Base-by-base conservation (phyloP, 2,888 invertebrate genomes). In the Chloroclysta siterata region DNA sequence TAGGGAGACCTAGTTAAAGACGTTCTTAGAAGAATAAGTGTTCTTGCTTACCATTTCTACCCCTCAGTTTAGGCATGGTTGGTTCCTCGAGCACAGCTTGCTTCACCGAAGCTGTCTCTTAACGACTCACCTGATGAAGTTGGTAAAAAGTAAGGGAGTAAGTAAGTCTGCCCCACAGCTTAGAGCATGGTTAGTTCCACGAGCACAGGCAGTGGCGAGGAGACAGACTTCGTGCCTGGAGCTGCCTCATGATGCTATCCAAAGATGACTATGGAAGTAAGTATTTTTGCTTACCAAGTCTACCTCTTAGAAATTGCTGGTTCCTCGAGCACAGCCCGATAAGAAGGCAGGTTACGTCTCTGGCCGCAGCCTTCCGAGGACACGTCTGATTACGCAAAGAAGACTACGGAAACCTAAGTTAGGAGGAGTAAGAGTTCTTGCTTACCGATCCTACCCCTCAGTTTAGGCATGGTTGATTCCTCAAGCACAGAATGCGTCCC, bases 301-400 rank as follows among this genome's bases (percentile, higher is more conserved):
- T 79, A 8, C 78, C 94, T 70, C 94, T 93, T 11, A 96, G 78
- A 8, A 5, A 29, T 0, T 33, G 95, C 95, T 0, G 95, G 95
- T 79, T 96, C 96, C 72, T 95, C 95, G 3, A 95, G 80, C 48
- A 95, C 94, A 56, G 93, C 95, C 95, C 0, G 33, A 0, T 6
- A 33, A 22, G 22, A 22, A 22, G 22, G 1, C 22, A 22, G 22
- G 96, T 90, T 67, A 90, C 91, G 63, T 91, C 92, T 72, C 78
- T 94, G 56, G 84, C n/a, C 89, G 42, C 88, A 87, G 22, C 89
- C 90, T 0, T 91, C 92, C 0, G 90, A 89, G 0, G 90, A 90
- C 0, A 90, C 91, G 0, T 91, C 90, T 1, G 91, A 90, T 0
- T 91, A 91, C 0, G 89, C 88, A 0, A 91, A 90, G 22, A 22